phyloP scores from a whole-genome alignment of 1,140 invertebrate species.

The Drosophila equinoxialis region DNA sequence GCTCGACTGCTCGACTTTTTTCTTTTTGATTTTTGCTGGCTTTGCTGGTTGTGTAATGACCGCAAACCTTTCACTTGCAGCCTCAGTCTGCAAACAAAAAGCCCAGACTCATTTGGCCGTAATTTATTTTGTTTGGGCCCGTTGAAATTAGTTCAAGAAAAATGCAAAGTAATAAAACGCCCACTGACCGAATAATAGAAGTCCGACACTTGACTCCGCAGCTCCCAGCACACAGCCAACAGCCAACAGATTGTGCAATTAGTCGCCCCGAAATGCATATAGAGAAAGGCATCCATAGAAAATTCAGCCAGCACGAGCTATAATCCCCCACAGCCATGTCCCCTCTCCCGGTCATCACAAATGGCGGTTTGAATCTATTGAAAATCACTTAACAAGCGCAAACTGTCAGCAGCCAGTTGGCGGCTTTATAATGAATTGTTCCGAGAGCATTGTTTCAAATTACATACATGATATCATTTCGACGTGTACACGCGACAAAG shows the following conservation, averaged over 20 bases:
- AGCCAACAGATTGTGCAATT: constrained; percentile 63
- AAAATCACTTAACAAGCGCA: constrained; percentile 80
- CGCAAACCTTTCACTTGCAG: constrained; percentile 67
- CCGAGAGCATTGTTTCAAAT: constrained; percentile 72
- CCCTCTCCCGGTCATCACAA: background rate
- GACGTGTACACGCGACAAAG: constrained; percentile 66
- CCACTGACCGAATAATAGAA: constrained; percentile 64
- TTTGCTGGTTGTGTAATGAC: constrained; percentile 64
- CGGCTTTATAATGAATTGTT: constrained; percentile 76
- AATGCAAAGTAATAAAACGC: constrained; percentile 64
- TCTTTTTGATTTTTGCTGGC: constrained; percentile 23
- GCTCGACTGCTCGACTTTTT: constrained; percentile 36
- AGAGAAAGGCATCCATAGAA: constrained; percentile 37
- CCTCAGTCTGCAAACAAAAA: constrained; percentile 50
- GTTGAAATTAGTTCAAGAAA: constrained; percentile 71
- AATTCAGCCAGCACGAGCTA: constrained; percentile 58
- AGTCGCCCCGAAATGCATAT: constrained; percentile 60
- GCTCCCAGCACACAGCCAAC: constrained; percentile 3
- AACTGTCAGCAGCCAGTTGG: constrained; percentile 69
- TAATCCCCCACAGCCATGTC: background rate
- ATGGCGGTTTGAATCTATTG: constrained; percentile 63
- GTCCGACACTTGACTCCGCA: constrained; percentile 64
- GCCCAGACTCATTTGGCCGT: constrained; percentile 64
- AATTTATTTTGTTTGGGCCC: constrained; percentile 71
- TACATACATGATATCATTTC: constrained; percentile 77